Evolutionary conservation across 2,888 invertebrate genomes (phyloP).

Genomic region (Choristoneura rosaceana): DNA sequence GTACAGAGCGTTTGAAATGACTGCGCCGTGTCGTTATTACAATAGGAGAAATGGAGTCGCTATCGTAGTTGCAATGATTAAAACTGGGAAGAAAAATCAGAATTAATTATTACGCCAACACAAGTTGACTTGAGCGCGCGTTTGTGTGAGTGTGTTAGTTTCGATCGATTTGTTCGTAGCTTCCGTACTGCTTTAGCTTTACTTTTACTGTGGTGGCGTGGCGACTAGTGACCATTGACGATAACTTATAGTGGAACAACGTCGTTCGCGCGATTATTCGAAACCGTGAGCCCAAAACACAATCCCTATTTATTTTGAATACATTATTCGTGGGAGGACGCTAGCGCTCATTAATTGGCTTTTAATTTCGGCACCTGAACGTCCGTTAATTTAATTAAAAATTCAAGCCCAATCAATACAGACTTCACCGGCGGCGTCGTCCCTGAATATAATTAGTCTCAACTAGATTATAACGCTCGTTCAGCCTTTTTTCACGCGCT

Average conservation of each 20-base stretch:
- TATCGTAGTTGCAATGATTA: background rate
- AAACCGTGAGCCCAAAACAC: background rate
- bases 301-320: background rate
- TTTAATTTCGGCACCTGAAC: slow-evolving; percentile 4
- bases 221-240: too few relatives aligned
- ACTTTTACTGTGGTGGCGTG: too few relatives aligned
- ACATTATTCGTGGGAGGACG: background rate
- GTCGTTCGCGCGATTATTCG: background rate
- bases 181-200: too few relatives aligned
- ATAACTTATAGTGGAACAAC: too few relatives aligned
- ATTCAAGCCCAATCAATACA: slow-evolving; percentile 35
- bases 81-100: background rate
- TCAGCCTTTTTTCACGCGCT: slow-evolving; percentile 64
- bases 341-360: slow-evolving; percentile 14
- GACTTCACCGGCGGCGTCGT: slow-evolving; percentile 13
- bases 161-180: too few relatives aligned
- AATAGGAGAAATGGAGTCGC: background rate
- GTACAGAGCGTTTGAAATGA: slow-evolving; percentile 4
- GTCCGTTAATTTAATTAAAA: slow-evolving; percentile 34
- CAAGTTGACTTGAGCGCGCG: too few relatives aligned
- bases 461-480: slow-evolving; percentile 66
- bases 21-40: background rate
- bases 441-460: slow-evolving; percentile 42
- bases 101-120: background rate
- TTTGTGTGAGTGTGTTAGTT: too few relatives aligned